These are phyloP conservation scores for Drosophila phalerata DNA, from an alignment of 2,888 invertebrate genomes.

Conservation along the genomic window DNA sequence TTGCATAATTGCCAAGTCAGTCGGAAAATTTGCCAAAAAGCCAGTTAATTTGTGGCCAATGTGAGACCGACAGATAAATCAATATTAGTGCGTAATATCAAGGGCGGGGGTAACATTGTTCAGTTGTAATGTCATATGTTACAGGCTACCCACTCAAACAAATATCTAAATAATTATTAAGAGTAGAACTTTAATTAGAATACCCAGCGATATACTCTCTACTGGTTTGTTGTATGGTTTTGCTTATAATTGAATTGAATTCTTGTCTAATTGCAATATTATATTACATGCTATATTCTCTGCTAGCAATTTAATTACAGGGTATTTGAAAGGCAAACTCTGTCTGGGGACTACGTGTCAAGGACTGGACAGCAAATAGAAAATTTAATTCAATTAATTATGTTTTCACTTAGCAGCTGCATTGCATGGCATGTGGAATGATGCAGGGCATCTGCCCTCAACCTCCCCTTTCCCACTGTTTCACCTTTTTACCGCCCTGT, in stretches of 20 bases:
- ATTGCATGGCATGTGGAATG: neutral
- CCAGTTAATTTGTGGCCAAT: slow-evolving; percentile 64
- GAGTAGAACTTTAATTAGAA: neutral
- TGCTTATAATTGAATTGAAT: neutral
- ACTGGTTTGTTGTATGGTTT: neutral
- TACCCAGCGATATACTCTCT: neutral
- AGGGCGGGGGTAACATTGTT: neutral
- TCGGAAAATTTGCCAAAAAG: slow-evolving; percentile 75
- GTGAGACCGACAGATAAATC: slow-evolving; percentile 42
- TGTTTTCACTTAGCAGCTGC: slow-evolving; percentile 71
- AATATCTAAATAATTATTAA: neutral
- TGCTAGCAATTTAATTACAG: slow-evolving; percentile 4
- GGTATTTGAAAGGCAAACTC: slow-evolving; percentile 9
- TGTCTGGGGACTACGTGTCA: slow-evolving; percentile 30
- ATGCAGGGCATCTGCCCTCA: neutral
- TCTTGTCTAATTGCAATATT: slow-evolving; percentile 6
- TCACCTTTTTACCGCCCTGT: neutral
- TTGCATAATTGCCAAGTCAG: slow-evolving; percentile 77
- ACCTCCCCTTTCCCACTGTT: neutral
- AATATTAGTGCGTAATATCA: slow-evolving; percentile 22
- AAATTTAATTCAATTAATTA: slow-evolving; percentile 81
- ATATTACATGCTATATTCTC: neutral
- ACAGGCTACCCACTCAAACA: neutral
- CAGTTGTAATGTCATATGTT: neutral
- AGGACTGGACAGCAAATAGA: slow-evolving; percentile 66